A percentile compares a stretch with the other conserved stretches of the same genome.
These are phyloP conservation scores for Oxyruncus cristatus DNA, from an alignment of 2,113 vertebrate genomes.

Conservation along the genomic window DNA sequence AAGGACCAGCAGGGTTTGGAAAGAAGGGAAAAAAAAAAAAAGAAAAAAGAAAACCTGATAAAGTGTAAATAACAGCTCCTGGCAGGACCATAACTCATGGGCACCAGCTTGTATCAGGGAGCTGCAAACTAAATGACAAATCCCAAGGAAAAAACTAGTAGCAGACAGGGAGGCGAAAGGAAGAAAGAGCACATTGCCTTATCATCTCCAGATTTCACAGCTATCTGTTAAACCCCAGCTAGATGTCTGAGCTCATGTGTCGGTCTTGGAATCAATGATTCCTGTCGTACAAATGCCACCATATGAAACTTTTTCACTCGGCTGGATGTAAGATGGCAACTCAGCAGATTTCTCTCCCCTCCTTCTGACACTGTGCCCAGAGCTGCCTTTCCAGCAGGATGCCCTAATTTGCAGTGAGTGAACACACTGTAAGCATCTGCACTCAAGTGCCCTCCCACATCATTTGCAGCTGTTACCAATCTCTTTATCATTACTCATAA, in stretches of 20 bases:
- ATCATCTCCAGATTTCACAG: neutral
- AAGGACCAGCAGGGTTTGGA: neutral
- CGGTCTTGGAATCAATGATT: neutral
- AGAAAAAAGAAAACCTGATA: neutral
- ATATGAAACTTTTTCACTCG: neutral
- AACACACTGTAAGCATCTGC: neutral
- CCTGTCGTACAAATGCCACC: neutral
- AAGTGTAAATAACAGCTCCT: constrained; percentile 40
- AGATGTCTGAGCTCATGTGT: neutral
- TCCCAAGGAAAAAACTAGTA: neutral
- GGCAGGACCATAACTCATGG: neutral
- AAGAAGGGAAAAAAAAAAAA: fast-evolving
- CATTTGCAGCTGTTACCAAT: neutral
- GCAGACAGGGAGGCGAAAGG: neutral
- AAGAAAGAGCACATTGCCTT: neutral
- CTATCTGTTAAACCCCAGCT: neutral
- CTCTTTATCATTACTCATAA: neutral
- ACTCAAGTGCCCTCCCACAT: neutral
- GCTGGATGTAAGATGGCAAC: neutral
- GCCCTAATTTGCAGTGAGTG: neutral
- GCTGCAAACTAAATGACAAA: neutral
- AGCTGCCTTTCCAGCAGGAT: constrained; percentile 2
- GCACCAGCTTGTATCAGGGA: neutral
- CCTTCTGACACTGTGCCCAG: neutral
- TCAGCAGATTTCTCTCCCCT: neutral